Percentiles rank a stretch among this genome's conserved stretches.
Conservation (phyloP, 1,140 invertebrate species). For the Zaprionus ghesquierei region DNA sequence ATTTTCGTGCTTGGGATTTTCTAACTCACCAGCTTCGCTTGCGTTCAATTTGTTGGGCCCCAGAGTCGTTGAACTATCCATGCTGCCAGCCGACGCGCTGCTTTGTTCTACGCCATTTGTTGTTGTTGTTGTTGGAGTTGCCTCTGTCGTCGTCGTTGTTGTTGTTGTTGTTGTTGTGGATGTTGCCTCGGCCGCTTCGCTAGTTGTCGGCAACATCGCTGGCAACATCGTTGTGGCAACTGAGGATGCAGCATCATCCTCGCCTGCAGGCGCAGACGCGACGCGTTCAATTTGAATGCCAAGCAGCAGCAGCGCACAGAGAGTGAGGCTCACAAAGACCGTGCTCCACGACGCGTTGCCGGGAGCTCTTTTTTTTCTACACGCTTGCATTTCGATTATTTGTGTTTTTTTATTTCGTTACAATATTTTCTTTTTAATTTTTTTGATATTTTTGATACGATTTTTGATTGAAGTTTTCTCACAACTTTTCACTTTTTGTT, state of each 20-base stretch:
- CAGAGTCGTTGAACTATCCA: slow-evolving; percentile 75
- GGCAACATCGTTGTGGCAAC: slow-evolving; percentile 34
- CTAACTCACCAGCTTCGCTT: slow-evolving; percentile 70
- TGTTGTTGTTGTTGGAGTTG: slow-evolving; percentile 35
- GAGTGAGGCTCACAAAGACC: slow-evolving; percentile 51
- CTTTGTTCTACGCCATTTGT: slow-evolving; percentile 70
- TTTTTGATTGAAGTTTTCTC: slow-evolving; percentile 48
- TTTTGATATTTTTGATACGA: slow-evolving; percentile 13
- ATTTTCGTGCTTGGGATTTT: slow-evolving; percentile 65
- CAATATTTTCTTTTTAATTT: slow-evolving; percentile 5
- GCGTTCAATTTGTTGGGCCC: slow-evolving; percentile 62
- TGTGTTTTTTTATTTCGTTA: slow-evolving; percentile 12
- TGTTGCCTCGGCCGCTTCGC: slow-evolving; percentile 20
- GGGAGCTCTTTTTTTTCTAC: slow-evolving; percentile 71
- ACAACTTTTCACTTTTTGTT: slow-evolving; percentile 71
- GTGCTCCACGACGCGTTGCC: slow-evolving; percentile 47
- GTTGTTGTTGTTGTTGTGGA: slow-evolving; percentile 30
- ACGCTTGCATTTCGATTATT: slow-evolving; percentile 63
- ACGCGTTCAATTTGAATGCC: slow-evolving; percentile 75
- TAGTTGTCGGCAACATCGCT: slow-evolving; percentile 54
- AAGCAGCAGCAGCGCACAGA: slow-evolving; percentile 71
- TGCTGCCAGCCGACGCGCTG: slow-evolving; percentile 39
- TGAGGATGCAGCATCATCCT: slow-evolving; percentile 53
- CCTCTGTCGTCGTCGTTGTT: slow-evolving; percentile 35
- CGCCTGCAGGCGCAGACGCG: slow-evolving; percentile 75